Evolutionary conservation across 1,140 invertebrate species (phyloP).

Genomic region (Uloborus diversus): DNA sequence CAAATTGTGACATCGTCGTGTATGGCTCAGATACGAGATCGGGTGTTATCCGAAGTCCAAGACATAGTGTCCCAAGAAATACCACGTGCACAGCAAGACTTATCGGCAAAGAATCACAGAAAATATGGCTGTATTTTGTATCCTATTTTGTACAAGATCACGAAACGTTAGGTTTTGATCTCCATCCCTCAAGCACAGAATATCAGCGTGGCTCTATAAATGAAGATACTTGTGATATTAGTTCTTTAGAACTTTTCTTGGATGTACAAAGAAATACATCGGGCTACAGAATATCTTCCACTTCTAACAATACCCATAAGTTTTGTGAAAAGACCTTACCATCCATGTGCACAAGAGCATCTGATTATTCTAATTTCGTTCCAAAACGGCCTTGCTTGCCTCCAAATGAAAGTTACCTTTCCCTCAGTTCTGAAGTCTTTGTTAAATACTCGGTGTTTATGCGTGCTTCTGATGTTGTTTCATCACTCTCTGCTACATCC

Average conservation of each 20-base stretch:
- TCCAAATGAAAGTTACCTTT: constrained; percentile 59
- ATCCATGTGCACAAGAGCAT: constrained; percentile 58
- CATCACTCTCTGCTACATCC: constrained; percentile 28
- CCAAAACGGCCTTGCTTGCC: constrained; percentile 57
- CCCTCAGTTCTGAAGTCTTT: constrained; percentile 48
- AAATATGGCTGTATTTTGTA: constrained; percentile 86
- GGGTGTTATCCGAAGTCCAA: constrained; percentile 79
- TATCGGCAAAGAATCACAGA: constrained; percentile 74
- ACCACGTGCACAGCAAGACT: constrained; percentile 87
- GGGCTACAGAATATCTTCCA: neutral
- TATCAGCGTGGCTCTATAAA: neutral
- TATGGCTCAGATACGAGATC: constrained; percentile 77
- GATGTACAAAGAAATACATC: neutral
- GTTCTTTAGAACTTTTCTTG: constrained; percentile 54
- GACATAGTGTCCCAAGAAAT: constrained; percentile 82
- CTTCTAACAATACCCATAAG: neutral
- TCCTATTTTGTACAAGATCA: constrained; percentile 59
- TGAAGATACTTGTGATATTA: constrained; percentile 57
- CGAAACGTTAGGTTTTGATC: constrained; percentile 51
- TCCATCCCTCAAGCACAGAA: constrained; percentile 41
- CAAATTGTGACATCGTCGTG: constrained; percentile 86
- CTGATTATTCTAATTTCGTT: constrained; percentile 49
- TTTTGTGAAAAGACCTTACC: constrained; percentile 59
- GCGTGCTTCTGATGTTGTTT: constrained; percentile 46
- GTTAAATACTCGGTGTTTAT: constrained; percentile 49